These are phyloP conservation scores for Pyxicephalus adspersus DNA, from an alignment of 2,113 vertebrate genomes.

Conservation along the genomic window DNA sequence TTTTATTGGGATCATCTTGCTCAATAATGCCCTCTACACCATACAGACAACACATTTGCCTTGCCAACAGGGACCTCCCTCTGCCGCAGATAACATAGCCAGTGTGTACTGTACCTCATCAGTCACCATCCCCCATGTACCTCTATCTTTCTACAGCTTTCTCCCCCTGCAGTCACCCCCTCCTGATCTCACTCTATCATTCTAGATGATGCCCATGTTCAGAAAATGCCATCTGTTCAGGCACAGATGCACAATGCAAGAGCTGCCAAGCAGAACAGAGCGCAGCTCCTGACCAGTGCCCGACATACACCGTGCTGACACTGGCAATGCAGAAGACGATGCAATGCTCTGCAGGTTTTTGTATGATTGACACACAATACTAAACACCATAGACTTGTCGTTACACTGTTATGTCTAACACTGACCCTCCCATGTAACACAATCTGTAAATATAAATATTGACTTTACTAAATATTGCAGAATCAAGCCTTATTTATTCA, in stretches of 20 bases:
- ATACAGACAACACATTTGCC: not conserved
- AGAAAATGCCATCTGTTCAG: slow-evolving; percentile 65
- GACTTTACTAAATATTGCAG: too few relatives aligned
- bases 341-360: slow-evolving; percentile 12
- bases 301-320: slow-evolving; percentile 1
- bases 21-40: not conserved
- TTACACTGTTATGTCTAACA: too few relatives aligned
- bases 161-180: slow-evolving; percentile 1
- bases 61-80: slow-evolving; percentile 11
- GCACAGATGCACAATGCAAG: slow-evolving; percentile 57
- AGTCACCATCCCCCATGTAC: slow-evolving; percentile 14
- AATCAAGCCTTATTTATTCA: too few relatives aligned
- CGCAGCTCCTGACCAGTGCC: slow-evolving; percentile 23
- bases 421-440: too few relatives aligned
- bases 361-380: not conserved
- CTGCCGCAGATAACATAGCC: slow-evolving; percentile 17
- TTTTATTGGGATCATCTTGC: not conserved
- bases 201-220: slow-evolving; percentile 58
- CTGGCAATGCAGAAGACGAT: not conserved
- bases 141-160: slow-evolving; percentile 36
- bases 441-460: too few relatives aligned
- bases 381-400: too few relatives aligned
- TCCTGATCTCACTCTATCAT: slow-evolving; percentile 31
- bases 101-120: not conserved
- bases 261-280: slow-evolving; percentile 57